These are phyloP conservation scores for Gambelia wislizenii DNA, from an alignment of 2,797 vertebrate species.

Conservation along the genomic window DNA sequence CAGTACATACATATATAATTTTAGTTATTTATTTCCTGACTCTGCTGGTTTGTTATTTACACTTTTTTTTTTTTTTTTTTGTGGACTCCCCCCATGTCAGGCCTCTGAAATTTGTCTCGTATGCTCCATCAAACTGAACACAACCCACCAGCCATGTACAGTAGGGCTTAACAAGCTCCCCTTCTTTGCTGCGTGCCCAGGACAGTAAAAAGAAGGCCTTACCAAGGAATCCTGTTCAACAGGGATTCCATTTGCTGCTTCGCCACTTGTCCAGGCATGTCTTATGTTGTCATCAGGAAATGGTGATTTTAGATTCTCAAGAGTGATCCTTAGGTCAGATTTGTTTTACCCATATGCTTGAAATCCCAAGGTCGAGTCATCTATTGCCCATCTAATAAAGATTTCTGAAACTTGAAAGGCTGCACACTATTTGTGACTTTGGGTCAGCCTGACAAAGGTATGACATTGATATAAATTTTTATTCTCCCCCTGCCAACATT, in stretches of 20 bases:
- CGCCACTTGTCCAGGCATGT: not conserved
- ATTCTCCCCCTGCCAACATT: too few species aligned
- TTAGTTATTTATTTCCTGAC: too few species aligned
- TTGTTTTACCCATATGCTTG: not conserved
- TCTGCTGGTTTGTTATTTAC: too few species aligned
- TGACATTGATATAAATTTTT: too few species aligned
- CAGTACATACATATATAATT: too few species aligned
- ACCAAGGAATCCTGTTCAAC: not conserved
- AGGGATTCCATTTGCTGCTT: not conserved
- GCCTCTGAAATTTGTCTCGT: not conserved
- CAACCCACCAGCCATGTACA: not conserved
- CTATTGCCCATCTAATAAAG: not conserved
- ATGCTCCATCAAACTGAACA: not conserved
- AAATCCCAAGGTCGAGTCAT: not conserved
- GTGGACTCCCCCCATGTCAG: not conserved
- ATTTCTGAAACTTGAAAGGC: not conserved
- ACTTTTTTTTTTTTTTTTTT: not conserved
- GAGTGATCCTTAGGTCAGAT: not conserved
- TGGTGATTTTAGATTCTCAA: conserved; percentile 10
- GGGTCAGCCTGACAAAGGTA: too few species aligned
- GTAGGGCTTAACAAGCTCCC: not conserved
- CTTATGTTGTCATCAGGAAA: not conserved
- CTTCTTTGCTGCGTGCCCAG: not conserved
- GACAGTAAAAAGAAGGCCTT: not conserved
- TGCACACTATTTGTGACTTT: too few species aligned